These are phyloP conservation scores for Parus major DNA, from an alignment of 2,113 vertebrate genomes.

Conservation along the genomic window DNA sequence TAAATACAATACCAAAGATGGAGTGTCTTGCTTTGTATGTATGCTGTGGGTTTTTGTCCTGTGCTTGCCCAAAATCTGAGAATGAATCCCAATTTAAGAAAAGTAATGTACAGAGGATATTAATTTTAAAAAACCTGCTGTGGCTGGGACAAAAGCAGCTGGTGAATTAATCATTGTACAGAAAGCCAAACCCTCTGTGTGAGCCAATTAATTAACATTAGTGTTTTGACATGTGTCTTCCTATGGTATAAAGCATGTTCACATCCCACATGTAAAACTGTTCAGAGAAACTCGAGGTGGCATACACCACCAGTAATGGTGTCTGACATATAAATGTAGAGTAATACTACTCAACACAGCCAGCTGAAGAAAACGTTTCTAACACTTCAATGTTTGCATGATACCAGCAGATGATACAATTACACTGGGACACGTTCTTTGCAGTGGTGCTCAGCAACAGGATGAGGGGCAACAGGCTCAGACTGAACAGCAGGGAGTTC, in stretches of 20 bases:
- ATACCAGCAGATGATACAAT: neutral
- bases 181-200: neutral
- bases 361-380: neutral
- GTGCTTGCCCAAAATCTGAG: neutral
- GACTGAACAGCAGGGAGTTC: neutral
- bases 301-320: neutral
- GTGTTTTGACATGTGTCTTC: neutral
- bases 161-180: neutral
- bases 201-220: neutral
- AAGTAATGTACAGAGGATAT: neutral
- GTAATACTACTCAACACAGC: neutral
- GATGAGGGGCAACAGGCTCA: neutral
- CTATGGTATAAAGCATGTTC: neutral
- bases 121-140: neutral
- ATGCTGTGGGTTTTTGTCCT: fast-evolving
- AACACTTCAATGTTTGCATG: neutral
- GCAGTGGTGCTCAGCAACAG: neutral
- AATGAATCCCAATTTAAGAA: neutral
- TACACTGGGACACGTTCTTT: neutral
- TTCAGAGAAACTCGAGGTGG: neutral
- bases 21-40: neutral
- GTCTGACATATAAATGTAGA: neutral
- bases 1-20: neutral
- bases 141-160: neutral
- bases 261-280: neutral